Conservation (phyloP, 1,140 invertebrate genomes). For the Sogatella furcifera region DNA sequence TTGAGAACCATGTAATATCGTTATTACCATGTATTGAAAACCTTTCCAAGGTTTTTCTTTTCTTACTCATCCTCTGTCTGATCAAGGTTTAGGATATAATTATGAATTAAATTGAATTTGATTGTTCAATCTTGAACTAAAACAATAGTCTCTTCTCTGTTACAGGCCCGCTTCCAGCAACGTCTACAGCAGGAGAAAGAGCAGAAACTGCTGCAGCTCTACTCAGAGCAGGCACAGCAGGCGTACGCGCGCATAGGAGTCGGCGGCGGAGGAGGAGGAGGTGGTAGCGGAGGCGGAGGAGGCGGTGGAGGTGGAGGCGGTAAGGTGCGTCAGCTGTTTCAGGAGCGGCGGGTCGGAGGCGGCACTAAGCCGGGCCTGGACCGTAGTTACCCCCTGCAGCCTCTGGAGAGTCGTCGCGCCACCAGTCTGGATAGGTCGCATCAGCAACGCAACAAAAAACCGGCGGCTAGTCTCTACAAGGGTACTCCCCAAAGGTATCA, state of each 20-base stretch:
- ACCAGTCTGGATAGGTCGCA: constrained; percentile 23
- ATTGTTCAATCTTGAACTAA: too few relatives aligned
- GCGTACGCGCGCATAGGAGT: constrained; percentile 20
- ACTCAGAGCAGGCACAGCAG: constrained; percentile 26
- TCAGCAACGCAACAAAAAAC: background rate
- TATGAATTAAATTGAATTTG: too few relatives aligned
- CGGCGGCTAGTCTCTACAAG: too few relatives aligned
- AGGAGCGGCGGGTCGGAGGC: constrained; percentile 15
- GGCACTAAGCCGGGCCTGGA: constrained; percentile 45
- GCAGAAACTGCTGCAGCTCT: constrained; percentile 26
- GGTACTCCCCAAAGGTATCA: background rate
- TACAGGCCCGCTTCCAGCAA: constrained; percentile 28
- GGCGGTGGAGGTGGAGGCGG: constrained; percentile 6
- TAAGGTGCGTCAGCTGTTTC: constrained; percentile 15
- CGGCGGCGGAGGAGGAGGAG: constrained; percentile 8
- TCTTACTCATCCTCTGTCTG: too few relatives aligned
- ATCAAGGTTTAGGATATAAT: too few relatives aligned
- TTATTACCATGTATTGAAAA: too few relatives aligned
- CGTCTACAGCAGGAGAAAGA: constrained; percentile 28
- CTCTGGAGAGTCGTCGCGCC: constrained; percentile 33
- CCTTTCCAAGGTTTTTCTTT: too few relatives aligned
- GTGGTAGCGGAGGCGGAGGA: constrained; percentile 7
- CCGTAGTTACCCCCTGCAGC: constrained; percentile 67
- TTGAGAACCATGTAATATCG: too few relatives aligned
- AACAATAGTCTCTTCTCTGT: background rate